phyloP scores from a whole-genome alignment of 2,888 invertebrate species.

The Microctonus aethiopoides region DNA sequence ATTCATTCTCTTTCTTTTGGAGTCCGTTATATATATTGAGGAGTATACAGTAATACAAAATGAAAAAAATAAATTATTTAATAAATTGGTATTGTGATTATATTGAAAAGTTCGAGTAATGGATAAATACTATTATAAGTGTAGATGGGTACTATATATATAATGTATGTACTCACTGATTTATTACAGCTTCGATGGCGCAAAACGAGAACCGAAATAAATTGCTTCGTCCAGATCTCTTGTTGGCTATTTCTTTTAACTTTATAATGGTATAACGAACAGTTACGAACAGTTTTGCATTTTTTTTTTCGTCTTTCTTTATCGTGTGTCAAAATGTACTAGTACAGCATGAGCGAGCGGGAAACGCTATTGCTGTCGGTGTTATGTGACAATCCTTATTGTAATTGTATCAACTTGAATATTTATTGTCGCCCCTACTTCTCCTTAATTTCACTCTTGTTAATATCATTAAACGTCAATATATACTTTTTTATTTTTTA shows the following conservation, averaged over 20 bases:
- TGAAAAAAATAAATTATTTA: too few species aligned
- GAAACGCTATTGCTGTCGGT: not conserved
- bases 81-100: too few species aligned
- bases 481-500: not conserved
- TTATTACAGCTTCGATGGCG: not conserved
- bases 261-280: too few species aligned
- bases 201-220: not conserved
- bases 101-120: too few species aligned
- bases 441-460: not conserved
- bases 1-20: too few species aligned
- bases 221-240: not conserved
- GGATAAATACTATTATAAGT: too few species aligned
- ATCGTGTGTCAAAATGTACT: not conserved
- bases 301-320: not conserved
- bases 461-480: not conserved
- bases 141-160: not conserved
- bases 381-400: not conserved
- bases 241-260: not conserved
- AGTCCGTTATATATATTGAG: too few species aligned
- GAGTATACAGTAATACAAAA: too few species aligned
- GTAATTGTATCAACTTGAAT: not conserved
- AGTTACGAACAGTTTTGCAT: not conserved
- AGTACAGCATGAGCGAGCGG: not conserved
- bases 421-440: not conserved
- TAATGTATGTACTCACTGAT: slow-evolving; percentile 10